phyloP scores from a whole-genome alignment of 2,888 invertebrate species.

The Rhynchonema sp. region DNA sequence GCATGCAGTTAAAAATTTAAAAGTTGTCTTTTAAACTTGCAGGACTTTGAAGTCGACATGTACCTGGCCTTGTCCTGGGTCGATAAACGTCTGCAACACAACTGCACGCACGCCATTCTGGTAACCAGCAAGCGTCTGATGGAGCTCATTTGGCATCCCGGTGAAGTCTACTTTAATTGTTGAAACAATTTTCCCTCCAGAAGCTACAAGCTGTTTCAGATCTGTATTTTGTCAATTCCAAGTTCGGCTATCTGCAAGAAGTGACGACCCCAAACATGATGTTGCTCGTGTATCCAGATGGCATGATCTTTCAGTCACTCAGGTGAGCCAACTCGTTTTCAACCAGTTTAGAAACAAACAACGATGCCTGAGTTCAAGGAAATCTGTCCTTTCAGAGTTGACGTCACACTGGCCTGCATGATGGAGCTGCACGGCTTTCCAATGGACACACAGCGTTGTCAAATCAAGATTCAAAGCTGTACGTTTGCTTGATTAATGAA shows the following conservation, averaged over 20 bases:
- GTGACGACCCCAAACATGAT: slow-evolving; percentile 13
- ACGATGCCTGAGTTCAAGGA: too few species aligned
- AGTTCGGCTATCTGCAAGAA: slow-evolving; percentile 24
- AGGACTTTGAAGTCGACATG: slow-evolving; percentile 27
- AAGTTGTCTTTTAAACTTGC: not conserved
- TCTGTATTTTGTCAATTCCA: slow-evolving; percentile 26
- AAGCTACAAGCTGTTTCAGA: too few species aligned
- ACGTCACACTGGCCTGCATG: slow-evolving; percentile 25
- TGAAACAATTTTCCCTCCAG: too few species aligned
- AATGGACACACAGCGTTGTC: slow-evolving; percentile 20
- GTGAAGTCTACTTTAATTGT: too few species aligned
- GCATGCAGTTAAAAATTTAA: not conserved
- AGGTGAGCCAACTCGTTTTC: slow-evolving; percentile 13
- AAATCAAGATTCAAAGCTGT: slow-evolving; percentile 24
- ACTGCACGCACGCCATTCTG: slow-evolving; percentile 25
- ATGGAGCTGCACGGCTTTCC: slow-evolving; percentile 15
- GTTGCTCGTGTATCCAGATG: slow-evolving; percentile 24
- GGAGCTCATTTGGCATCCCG: slow-evolving; percentile 8
- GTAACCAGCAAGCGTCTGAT: slow-evolving; percentile 9
- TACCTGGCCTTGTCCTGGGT: slow-evolving; percentile 27
- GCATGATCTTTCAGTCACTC: slow-evolving; percentile 25
- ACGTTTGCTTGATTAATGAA: slow-evolving; percentile 7
- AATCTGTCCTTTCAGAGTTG: slow-evolving; percentile 13
- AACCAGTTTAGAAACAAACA: too few species aligned
- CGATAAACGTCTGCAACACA: slow-evolving; percentile 23